Percentiles rank a stretch among this genome's conserved stretches.
Conservation (phyloP, 2,888 invertebrate genomes). For the Brachypterus glaber region DNA sequence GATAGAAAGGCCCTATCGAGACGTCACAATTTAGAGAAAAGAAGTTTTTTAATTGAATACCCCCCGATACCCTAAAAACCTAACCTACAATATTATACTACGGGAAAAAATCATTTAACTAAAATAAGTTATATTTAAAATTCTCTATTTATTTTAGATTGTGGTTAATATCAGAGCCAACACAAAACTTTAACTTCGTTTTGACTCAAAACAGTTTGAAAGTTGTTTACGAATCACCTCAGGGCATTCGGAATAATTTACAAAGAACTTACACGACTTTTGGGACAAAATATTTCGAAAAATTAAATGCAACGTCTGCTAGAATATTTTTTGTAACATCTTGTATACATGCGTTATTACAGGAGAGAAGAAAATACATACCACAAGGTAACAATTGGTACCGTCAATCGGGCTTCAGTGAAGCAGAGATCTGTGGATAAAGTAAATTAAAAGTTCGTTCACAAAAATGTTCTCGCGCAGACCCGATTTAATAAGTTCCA, state of each 20-base stretch:
- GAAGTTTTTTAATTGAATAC: too few species aligned
- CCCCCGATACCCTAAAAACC: too few species aligned
- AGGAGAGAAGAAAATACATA: slow-evolving; percentile 85
- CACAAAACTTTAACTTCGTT: slow-evolving; percentile 62
- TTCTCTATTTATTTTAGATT: slow-evolving; percentile 39
- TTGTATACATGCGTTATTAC: slow-evolving; percentile 80
- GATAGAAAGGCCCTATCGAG: too few species aligned
- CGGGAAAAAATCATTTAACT: too few species aligned
- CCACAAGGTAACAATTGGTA: slow-evolving; percentile 68
- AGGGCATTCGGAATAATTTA: slow-evolving; percentile 76
- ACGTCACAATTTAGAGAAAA: too few species aligned
- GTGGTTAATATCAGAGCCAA: slow-evolving; percentile 82
- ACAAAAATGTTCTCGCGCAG: too few species aligned
- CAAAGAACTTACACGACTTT: slow-evolving; percentile 65
- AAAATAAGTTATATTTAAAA: too few species aligned
- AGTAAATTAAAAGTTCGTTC: too few species aligned
- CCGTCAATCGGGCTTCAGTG: too few species aligned
- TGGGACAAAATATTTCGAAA: slow-evolving; percentile 40
- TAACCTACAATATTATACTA: too few species aligned
- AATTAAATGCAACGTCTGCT: slow-evolving; percentile 31
- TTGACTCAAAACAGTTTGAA: slow-evolving; percentile 71
- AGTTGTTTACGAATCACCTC: slow-evolving; percentile 74
- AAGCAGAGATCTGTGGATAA: too few species aligned
- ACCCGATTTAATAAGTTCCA: too few species aligned
- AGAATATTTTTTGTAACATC: slow-evolving; percentile 66